Conservation (phyloP, 2,888 invertebrate genomes). For the Biston stratarius region DNA sequence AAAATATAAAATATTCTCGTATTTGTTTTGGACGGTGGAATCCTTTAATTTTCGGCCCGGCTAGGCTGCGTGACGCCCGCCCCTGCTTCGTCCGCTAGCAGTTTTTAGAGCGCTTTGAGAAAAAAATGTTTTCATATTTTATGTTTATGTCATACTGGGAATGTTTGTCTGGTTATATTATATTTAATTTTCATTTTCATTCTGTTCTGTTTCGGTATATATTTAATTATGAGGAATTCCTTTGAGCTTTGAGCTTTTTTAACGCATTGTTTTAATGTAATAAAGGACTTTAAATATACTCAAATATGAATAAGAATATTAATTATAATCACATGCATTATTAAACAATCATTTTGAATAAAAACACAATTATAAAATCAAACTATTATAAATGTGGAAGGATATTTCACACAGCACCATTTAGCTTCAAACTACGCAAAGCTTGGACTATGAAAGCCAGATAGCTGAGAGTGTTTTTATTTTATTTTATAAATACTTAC, state of each 20-base stretch:
- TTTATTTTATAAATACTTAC: no score
- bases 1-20: constrained; percentile 84
- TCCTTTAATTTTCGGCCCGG: constrained; percentile 84
- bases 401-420: no score
- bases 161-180: constrained; percentile 51
- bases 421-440: no score
- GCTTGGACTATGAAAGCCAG: no score
- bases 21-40: constrained; percentile 85
- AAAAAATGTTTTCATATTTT: constrained; percentile 71
- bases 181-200: constrained; percentile 34
- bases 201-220: constrained; percentile 18
- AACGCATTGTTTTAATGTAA: background rate
- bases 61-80: constrained; percentile 72
- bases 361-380: no score
- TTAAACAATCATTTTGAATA: no score
- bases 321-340: no score
- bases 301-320: no score
- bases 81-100: constrained; percentile 66
- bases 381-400: no score
- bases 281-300: no score
- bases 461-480: no score
- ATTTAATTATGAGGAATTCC: constrained; percentile 10
- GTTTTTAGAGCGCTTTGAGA: constrained; percentile 74
- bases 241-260: constrained; percentile 7
- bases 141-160: constrained; percentile 57